These are phyloP conservation scores for Aculops lycopersici DNA, from an alignment of 1,140 invertebrate genomes.

Conservation along the genomic window DNA sequence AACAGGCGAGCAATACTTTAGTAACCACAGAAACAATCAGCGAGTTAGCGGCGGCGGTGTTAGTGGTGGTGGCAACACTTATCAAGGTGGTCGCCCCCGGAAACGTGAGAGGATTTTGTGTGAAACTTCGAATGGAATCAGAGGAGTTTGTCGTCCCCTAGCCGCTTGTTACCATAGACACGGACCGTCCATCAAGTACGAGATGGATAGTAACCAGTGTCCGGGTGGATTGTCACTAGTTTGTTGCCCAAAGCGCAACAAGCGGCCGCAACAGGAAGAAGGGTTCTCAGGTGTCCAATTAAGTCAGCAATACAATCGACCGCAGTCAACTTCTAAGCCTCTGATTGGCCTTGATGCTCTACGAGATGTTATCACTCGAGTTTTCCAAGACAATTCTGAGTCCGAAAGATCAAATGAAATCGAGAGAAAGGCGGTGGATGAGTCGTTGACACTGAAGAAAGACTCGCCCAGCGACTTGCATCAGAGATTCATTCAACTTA, in stretches of 20 bases:
- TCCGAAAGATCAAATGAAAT: not conserved
- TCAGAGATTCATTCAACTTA: not conserved
- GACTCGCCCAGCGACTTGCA: not conserved
- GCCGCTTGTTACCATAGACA: conserved; percentile 7
- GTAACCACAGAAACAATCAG: too few relatives aligned
- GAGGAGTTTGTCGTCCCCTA: conserved; percentile 2
- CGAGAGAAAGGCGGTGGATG: not conserved
- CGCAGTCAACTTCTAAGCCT: not conserved
- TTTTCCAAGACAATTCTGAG: not conserved
- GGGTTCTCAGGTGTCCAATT: too few relatives aligned
- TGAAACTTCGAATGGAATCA: conserved; percentile 4
- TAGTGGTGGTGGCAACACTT: not conserved
- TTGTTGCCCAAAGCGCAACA: not conserved
- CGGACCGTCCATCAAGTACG: not conserved
- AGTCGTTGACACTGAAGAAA: not conserved
- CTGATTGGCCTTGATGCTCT: not conserved
- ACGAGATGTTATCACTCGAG: not conserved
- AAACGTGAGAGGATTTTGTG: conserved; percentile 2
- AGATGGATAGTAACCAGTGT: not conserved
- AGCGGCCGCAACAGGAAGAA: not conserved
- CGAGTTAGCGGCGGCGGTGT: not conserved
- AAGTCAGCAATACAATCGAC: not conserved
- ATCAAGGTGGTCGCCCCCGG: not conserved
- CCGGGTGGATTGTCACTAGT: not conserved
- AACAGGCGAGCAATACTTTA: not conserved